Conservation (phyloP, 2,797 vertebrate species). For the Amblyraja radiata region DNA sequence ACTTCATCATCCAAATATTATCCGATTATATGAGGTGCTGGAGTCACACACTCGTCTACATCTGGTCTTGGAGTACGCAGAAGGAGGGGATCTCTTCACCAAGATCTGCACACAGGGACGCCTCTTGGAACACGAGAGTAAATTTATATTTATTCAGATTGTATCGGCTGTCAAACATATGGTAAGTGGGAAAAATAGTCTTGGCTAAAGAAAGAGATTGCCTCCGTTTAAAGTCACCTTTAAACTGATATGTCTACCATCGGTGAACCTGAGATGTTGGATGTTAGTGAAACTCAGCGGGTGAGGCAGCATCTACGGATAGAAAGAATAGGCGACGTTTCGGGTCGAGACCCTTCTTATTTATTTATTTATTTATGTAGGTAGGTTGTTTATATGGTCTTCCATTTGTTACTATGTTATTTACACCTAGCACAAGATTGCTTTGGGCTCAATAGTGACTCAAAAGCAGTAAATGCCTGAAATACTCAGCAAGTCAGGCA, state of each 20-base stretch:
- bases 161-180: conserved; percentile 62
- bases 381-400: background rate
- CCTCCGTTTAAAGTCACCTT: background rate
- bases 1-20: conserved; percentile 62
- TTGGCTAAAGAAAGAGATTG: background rate
- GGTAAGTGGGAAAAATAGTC: conserved; percentile 48
- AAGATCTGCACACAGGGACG: conserved; percentile 58
- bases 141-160: conserved; percentile 60
- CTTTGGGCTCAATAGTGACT: background rate
- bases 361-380: background rate
- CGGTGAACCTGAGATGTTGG: background rate
- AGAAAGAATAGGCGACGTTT: no score
- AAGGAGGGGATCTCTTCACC: conserved; percentile 61
- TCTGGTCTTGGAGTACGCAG: conserved; percentile 64
- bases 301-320: no score
- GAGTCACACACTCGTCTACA: conserved; percentile 58
- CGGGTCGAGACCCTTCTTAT: no score
- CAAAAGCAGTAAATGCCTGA: no score
- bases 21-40: conserved; percentile 64
- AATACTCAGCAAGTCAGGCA: no score
- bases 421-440: background rate
- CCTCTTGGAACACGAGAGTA: conserved; percentile 59
- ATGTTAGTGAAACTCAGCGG: no score
- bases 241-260: background rate
- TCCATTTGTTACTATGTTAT: background rate